Percentiles rank a stretch among this genome's conserved stretches.
phyloP scores from a whole-genome alignment of 1,140 invertebrate species.

The Heterodera schachtii region DNA sequence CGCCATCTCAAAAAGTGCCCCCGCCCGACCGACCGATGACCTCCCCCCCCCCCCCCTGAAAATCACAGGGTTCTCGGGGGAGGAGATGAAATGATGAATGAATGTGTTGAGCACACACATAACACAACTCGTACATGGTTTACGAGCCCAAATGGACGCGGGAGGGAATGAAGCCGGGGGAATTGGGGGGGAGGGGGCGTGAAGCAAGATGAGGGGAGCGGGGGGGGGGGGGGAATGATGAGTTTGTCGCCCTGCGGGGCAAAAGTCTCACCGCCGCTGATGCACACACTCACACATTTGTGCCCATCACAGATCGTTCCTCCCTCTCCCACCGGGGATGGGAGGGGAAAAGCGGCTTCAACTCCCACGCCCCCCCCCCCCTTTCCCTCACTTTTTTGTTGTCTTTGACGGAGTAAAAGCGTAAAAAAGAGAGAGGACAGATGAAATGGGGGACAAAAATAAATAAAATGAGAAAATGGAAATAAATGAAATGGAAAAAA shows the following conservation, averaged over 20 bases:
- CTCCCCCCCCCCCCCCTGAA: not conserved
- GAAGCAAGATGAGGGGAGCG: not conserved
- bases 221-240: not conserved
- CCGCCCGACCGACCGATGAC: too few relatives aligned
- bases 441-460: not conserved
- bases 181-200: too few relatives aligned
- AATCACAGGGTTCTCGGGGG: not conserved
- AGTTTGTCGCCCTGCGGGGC: not conserved
- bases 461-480: too few relatives aligned
- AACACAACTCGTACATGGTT: not conserved
- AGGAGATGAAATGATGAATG: not conserved
- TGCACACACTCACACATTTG: not conserved
- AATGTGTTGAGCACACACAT: not conserved
- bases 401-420: not conserved
- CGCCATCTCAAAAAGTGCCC: too few relatives aligned
- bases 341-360: not conserved
- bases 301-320: too few relatives aligned
- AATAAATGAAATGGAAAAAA: not conserved
- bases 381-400: not conserved
- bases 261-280: not conserved
- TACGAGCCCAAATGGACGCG: not conserved
- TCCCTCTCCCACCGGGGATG: not conserved
- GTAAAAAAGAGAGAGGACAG: too few relatives aligned
- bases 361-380: not conserved
- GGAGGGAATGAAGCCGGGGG: too few relatives aligned